Conservation (phyloP, 2,888 invertebrate species). For the Yponomeuta sedellus region DNA sequence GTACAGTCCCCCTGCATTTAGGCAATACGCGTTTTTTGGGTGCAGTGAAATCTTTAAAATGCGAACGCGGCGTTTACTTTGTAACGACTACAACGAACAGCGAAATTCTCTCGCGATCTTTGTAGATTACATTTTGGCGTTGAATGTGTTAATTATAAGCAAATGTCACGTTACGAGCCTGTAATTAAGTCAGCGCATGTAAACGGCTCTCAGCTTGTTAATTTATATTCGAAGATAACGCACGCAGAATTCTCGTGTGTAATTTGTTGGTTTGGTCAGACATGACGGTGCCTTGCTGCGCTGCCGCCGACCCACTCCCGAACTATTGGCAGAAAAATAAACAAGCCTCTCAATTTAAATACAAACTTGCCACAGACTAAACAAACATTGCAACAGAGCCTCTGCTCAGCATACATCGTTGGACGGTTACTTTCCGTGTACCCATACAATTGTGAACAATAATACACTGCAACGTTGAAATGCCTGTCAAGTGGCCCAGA, state of each 20-base stretch:
- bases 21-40: conserved; percentile 4
- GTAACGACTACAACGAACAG: neutral
- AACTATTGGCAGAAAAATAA: conserved; percentile 31
- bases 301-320: conserved; percentile 29
- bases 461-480: neutral
- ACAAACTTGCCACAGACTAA: conserved; percentile 39
- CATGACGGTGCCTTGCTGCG: conserved; percentile 30
- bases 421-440: neutral
- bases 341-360: conserved; percentile 19
- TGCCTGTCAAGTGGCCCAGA: neutral
- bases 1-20: neutral
- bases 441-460: neutral
- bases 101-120: neutral
- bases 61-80: neutral
- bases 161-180: conserved; percentile 7
- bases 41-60: neutral
- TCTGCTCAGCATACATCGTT: conserved; percentile 4
- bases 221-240: conserved; percentile 13
- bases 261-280: conserved; percentile 31
- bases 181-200: conserved; percentile 5
- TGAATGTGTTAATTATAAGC: conserved; percentile 8
- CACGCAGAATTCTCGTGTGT: conserved; percentile 12
- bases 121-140: neutral
- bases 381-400: conserved; percentile 20
- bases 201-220: conserved; percentile 8